Conservation (phyloP, 2,113 vertebrate species). For the Alaudala cheleensis region DNA sequence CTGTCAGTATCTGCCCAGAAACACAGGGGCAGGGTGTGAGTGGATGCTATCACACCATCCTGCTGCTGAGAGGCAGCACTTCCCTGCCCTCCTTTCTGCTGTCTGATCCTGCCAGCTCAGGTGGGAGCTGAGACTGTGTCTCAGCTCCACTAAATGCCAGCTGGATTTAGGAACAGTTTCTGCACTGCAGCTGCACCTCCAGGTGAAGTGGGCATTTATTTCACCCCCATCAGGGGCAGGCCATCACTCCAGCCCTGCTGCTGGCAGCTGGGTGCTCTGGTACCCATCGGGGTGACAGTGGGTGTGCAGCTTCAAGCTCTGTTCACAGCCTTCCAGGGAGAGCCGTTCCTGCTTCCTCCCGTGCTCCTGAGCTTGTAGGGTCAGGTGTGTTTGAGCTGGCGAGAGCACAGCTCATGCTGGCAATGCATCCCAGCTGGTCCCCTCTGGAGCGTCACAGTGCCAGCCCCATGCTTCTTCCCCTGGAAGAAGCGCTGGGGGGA, state of each 20-base stretch:
- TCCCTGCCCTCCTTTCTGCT: neutral
- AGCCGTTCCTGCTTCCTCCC: neutral
- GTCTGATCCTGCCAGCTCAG: too few relatives aligned
- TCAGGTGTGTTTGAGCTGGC: rapidly evolving
- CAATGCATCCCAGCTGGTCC: rapidly evolving
- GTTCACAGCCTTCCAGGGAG: neutral
- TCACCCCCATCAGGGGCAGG: neutral
- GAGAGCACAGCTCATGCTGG: neutral
- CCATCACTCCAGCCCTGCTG: rapidly evolving
- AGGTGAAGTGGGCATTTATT: neutral
- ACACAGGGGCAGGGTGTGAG: too few relatives aligned
- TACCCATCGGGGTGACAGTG: neutral
- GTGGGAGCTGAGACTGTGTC: neutral
- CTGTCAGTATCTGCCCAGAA: neutral
- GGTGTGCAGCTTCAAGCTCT: neutral
- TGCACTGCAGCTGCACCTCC: neutral
- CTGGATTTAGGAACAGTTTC: neutral
- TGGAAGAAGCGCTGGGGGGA: neutral
- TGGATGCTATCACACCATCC: rapidly evolving
- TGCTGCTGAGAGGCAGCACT: neutral
- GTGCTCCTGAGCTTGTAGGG: neutral
- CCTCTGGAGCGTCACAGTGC: rapidly evolving
- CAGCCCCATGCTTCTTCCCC: too few relatives aligned
- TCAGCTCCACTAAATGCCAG: neutral
- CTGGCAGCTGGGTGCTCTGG: neutral